A percentile compares a stretch with the other conserved stretches of the same genome.
These are phyloP conservation scores for Drosophila sordidula DNA, from an alignment of 2,888 invertebrate genomes.

Conservation along the genomic window DNA sequence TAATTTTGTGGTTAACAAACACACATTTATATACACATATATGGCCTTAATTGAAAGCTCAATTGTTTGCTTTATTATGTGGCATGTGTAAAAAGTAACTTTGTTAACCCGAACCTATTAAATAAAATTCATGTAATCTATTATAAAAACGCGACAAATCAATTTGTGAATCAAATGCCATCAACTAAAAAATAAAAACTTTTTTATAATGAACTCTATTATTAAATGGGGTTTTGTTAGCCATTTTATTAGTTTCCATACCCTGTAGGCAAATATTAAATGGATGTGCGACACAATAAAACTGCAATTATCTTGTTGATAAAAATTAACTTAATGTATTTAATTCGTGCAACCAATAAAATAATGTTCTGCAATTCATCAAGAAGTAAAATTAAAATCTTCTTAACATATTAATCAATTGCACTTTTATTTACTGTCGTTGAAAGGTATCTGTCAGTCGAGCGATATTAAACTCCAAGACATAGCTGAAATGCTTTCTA, in stretches of 20 bases:
- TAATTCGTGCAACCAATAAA: too few relatives aligned
- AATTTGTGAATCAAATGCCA: constrained; percentile 19
- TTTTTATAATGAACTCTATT: constrained; percentile 12
- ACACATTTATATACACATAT: constrained; percentile 17
- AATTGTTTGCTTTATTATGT: constrained; percentile 44
- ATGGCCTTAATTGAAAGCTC: constrained; percentile 70
- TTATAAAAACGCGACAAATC: constrained; percentile 30
- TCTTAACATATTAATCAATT: too few relatives aligned
- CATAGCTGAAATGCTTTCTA: constrained; percentile 7
- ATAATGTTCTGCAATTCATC: too few relatives aligned
- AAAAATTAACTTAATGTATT: too few relatives aligned
- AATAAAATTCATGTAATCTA: constrained; percentile 32
- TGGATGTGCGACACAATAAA: not conserved
- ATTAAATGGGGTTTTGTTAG: not conserved
- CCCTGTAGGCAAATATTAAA: not conserved
- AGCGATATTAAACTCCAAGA: not conserved
- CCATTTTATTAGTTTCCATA: not conserved
- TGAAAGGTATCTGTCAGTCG: not conserved
- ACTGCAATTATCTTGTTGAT: too few relatives aligned
- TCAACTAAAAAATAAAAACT: not conserved
- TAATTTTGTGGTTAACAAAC: constrained; percentile 81
- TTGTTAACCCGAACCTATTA: constrained; percentile 7
- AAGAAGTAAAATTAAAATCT: too few relatives aligned
- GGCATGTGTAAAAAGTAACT: constrained; percentile 5
- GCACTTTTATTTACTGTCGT: too few relatives aligned